A percentile compares a stretch with the other conserved stretches of the same genome.
These are phyloP conservation scores for Ooceraea biroi DNA, from an alignment of 1,140 invertebrate species.

Conservation along the genomic window DNA sequence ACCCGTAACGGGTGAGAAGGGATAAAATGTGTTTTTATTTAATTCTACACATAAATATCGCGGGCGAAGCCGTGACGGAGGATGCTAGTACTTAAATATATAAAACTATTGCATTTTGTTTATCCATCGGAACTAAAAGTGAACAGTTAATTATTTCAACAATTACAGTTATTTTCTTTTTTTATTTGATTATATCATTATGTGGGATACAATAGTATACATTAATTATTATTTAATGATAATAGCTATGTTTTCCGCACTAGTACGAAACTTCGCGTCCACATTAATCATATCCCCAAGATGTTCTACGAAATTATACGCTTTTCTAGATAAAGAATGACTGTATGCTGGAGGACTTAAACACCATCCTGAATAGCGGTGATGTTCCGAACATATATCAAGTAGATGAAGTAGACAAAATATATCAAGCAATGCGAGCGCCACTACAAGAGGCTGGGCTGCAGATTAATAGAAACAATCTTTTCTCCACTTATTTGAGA, in stretches of 20 bases:
- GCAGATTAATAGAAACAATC: slow-evolving; percentile 90
- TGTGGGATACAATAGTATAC: background rate
- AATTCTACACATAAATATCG: no score
- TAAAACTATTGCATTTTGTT: no score
- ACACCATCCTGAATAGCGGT: slow-evolving; percentile 90
- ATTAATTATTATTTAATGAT: background rate
- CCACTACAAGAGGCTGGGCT: slow-evolving; percentile 89
- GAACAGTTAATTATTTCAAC: no score
- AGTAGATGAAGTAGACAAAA: slow-evolving; percentile 89
- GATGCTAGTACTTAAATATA: no score
- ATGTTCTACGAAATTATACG: background rate
- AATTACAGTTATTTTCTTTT: no score
- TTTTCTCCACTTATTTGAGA: slow-evolving; percentile 90
- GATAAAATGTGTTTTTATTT: no score
- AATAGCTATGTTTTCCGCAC: background rate
- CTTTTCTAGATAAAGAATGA: slow-evolving; percentile 88
- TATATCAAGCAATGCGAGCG: slow-evolving; percentile 88
- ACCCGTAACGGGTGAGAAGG: no score
- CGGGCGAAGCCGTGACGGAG: no score
- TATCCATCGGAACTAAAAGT: no score
- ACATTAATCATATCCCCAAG: background rate
- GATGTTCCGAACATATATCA: slow-evolving; percentile 90
- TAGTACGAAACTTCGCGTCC: background rate
- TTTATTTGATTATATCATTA: no score
- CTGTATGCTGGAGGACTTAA: slow-evolving; percentile 90